phyloP scores from a whole-genome alignment of 2,797 vertebrate species.

The Chaenodraco wilsoni region DNA sequence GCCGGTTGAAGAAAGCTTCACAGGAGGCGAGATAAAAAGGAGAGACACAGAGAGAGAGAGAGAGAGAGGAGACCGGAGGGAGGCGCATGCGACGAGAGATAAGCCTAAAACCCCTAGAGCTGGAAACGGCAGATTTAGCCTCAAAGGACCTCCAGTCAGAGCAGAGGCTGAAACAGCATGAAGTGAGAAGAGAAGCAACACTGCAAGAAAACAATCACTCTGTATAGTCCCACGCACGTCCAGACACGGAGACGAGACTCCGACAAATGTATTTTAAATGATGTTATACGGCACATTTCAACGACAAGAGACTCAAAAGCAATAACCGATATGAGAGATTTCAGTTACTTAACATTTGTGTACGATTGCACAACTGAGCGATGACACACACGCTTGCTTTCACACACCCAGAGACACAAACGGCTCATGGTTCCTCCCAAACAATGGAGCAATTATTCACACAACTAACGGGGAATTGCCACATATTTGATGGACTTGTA shows the following conservation, averaged over 20 bases:
- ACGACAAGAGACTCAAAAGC: neutral
- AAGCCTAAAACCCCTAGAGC: slow-evolving; percentile 44
- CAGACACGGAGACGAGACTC: slow-evolving; percentile 2
- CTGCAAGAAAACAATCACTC: slow-evolving; percentile 41
- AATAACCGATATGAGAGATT: neutral
- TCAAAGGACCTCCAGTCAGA: slow-evolving; percentile 22
- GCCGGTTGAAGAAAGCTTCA: slow-evolving; percentile 29
- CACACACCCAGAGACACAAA: slow-evolving; percentile 7
- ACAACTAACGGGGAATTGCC: slow-evolving; percentile 8
- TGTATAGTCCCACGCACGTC: slow-evolving; percentile 34
- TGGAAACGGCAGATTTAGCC: slow-evolving; percentile 24
- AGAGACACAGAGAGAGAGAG: neutral
- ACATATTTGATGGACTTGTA: slow-evolving; percentile 27
- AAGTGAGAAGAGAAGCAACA: slow-evolving; percentile 12
- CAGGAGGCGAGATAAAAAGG: slow-evolving; percentile 26
- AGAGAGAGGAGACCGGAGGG: slow-evolving; percentile 25
- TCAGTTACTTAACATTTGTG: neutral
- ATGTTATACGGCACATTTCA: slow-evolving; percentile 2
- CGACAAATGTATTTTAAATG: slow-evolving; percentile 4
- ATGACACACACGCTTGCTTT: neutral
- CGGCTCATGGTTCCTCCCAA: slow-evolving; percentile 9
- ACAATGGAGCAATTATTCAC: slow-evolving; percentile 42
- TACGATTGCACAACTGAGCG: fast-evolving
- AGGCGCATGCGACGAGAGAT: slow-evolving; percentile 47
- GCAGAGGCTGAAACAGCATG: slow-evolving; percentile 29